Percentiles rank a stretch among this genome's conserved stretches.
Evolutionary conservation across 2,797 vertebrate genomes (phyloP).

Genomic region (Pantherophis vulpinus): DNA sequence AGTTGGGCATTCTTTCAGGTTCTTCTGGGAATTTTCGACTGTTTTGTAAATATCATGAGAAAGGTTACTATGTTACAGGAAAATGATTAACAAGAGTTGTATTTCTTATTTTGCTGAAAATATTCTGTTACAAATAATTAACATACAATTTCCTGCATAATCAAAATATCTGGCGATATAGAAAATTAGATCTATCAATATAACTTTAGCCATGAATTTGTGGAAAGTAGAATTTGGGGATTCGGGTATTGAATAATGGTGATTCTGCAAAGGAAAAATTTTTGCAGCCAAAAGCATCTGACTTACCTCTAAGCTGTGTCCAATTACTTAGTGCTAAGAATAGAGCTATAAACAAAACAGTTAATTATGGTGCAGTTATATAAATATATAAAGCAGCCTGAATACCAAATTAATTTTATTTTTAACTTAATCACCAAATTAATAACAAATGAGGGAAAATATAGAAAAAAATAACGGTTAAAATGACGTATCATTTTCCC

Average conservation of each 20-base stretch:
- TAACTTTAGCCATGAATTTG: neutral
- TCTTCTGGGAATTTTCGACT: neutral
- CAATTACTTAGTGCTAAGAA: neutral
- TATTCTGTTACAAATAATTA: neutral
- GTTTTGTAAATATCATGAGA: slow-evolving; percentile 3
- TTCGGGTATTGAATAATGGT: neutral
- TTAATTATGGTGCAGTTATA: neutral
- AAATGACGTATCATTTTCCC: neutral
- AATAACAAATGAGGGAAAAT: neutral
- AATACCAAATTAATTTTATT: neutral
- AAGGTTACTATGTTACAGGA: neutral
- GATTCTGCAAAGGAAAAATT: neutral
- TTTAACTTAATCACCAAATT: neutral
- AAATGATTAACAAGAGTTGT: neutral
- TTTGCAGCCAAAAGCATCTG: neutral
- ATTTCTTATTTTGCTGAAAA: neutral
- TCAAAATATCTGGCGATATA: neutral
- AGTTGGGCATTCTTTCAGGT: neutral
- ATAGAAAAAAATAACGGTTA: neutral
- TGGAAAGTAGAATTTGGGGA: neutral
- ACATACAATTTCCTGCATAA: neutral
- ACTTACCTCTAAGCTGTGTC: neutral
- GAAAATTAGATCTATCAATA: neutral
- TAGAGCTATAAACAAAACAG: neutral
- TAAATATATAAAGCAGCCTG: neutral